Percentiles rank a stretch among this genome's conserved stretches.
phyloP scores from a whole-genome alignment of 2,888 invertebrate genomes.

The Dicranocentrus wangi region DNA sequence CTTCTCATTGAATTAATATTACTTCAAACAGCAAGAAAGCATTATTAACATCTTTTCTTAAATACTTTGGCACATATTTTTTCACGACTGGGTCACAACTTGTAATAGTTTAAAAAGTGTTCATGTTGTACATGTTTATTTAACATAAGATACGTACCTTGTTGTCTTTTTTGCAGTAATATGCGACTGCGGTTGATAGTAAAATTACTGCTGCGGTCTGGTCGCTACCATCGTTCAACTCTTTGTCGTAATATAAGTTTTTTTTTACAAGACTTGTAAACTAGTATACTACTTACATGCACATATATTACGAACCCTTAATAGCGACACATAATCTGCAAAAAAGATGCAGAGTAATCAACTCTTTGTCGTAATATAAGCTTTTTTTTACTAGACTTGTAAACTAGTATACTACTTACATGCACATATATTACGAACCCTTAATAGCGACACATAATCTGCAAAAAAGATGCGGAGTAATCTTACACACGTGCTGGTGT shows the following conservation, averaged over 20 bases:
- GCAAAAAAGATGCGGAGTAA: background rate
- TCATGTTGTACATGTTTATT: conserved; percentile 2
- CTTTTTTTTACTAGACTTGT: no score
- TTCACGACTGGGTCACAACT: conserved; percentile 38
- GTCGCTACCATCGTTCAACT: background rate
- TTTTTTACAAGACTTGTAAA: no score
- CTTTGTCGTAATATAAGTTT: background rate
- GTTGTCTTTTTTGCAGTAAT: background rate
- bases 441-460: no score
- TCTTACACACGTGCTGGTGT: background rate
- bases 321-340: no score
- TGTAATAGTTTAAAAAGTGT: background rate
- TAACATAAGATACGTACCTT: background rate
- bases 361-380: no score
- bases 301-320: no score
- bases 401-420: no score
- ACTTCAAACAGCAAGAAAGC: background rate
- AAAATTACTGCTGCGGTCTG: background rate
- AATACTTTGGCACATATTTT: conserved; percentile 39
- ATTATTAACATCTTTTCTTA: conserved; percentile 25
- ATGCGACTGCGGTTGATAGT: background rate
- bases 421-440: no score
- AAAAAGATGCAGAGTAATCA: background rate
- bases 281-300: no score
- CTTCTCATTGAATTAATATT: background rate